These are phyloP conservation scores for Abrostola tripartita DNA, from an alignment of 2,888 invertebrate species.

Conservation along the genomic window DNA sequence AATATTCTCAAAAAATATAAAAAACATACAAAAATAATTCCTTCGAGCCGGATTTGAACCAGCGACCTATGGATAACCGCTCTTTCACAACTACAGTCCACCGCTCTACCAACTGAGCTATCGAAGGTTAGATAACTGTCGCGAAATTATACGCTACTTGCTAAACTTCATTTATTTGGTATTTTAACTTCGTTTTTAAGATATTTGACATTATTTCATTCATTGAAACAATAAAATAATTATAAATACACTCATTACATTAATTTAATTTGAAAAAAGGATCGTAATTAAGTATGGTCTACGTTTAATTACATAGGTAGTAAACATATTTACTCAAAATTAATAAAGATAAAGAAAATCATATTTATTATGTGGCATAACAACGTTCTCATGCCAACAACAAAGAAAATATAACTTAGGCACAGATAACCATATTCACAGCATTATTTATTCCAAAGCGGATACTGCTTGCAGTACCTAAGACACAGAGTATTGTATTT, in stretches of 20 bases:
- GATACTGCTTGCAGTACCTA: not conserved
- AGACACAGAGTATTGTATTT: conserved; percentile 1
- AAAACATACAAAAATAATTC: conserved; percentile 62
- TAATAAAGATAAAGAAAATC: no score
- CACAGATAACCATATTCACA: not conserved
- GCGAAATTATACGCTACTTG: conserved; percentile 57
- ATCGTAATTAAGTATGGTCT: no score
- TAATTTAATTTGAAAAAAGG: no score
- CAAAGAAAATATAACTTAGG: not conserved
- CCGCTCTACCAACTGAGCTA: conserved; percentile 90
- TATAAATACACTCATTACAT: no score
- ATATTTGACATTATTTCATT: not conserved
- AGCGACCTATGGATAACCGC: conserved; percentile 87
- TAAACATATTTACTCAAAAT: no score
- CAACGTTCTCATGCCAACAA: not conserved
- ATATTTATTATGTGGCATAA: no score
- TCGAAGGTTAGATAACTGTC: conserved; percentile 73
- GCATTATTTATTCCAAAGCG: not conserved
- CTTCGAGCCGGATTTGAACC: conserved; percentile 89
- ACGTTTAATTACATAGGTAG: no score
- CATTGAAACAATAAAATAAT: no score
- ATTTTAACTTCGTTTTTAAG: not conserved
- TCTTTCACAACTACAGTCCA: conserved; percentile 83
- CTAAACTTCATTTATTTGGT: not conserved
- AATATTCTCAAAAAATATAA: conserved; percentile 6